Base-by-base conservation (phyloP, 1,140 invertebrate genomes). In the Trichomalopsis sarcophagae region DNA sequence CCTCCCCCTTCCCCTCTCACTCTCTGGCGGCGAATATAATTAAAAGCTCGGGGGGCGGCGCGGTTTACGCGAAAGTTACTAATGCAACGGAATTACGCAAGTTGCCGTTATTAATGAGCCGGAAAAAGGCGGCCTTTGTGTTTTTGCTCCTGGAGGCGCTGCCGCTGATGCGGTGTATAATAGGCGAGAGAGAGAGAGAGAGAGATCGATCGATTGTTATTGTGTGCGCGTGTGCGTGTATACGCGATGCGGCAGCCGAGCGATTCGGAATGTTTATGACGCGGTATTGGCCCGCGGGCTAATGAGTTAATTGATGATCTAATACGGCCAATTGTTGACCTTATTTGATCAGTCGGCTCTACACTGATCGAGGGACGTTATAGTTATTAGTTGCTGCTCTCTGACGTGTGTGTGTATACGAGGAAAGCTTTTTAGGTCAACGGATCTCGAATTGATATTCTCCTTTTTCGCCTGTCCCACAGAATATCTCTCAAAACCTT, bases 51-150 rank as follows among this genome's bases (percentile, higher is more conserved):
- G 17, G 55, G 55, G 1, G 27, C 21, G 1, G 27, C 21, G 21
- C 17, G 55, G 55, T 62, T 62, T 62, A 62, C 55, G 55, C 55
- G 55, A 62, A 62, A 62, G 21, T 62, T 62, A 62, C 55, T 62
- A 62, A 62, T 62, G 55, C 55, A 62, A 62, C 21, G 55, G 55
- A 62, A 62, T 62, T 62, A 62, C 55, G 55, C 55, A 62, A 62
- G 55, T 62, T 62, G 55, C 55, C 55, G 55, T 62, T 62, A 62
- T 62, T 62, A 62, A 62, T 62, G 55, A n/a, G 55, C 55, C 55
- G 55, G 55, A 62, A 62, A 62, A 62, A 62, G 55, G 55, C 17
- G 21, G 55, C 55, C 55, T 76, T 44, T 76, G 21, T 76, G 21
- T 76, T 47, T 76, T 76, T 40, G 21, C 21, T 21, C 7, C 36